Base-by-base conservation (phyloP, 2,888 invertebrate genomes). In the Hydriomena furcata region DNA sequence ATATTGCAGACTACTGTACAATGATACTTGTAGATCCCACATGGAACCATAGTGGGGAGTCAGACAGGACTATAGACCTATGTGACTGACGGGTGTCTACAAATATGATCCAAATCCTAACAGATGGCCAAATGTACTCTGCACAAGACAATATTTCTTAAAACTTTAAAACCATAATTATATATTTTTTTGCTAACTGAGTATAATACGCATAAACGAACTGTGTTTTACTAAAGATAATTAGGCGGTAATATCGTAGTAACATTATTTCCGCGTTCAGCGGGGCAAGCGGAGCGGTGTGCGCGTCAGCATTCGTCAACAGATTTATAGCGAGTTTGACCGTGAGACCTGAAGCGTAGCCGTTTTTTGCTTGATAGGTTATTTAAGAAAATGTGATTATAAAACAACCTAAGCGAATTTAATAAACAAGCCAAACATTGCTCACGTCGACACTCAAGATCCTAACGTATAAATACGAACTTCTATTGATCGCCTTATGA, bases 331-430 rank as follows among this genome's bases (percentile, higher is more conserved):
- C 84, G 70, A 77, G 81, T 83, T 84, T 85, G 88, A 79, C 89
- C 88, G 83, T 88, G 90, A 89, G 88, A 86, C 71, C 73, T 79
- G 75, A 82, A 83, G 76, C 82, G 82, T 82, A 68, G 79, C 82
- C 76, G 75, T 82, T 87, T 85, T 85, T 85, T 85, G 79, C 79
- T 73, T 86, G 84, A 89, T 86, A 85, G 73, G 76, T 82, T 84
- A 86, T 87, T 85, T 88, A 88, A 89, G 82, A 85, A 87, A 87
- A 87, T 89, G 80, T 82, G 66, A 79, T 79, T 79, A 76, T 82
- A 81, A 82, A 83, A 83, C 68, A 82, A 77, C 76, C 71, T 52
- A 76, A 78, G 66, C 78, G 76, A 77, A 81, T 79, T 75, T 71
- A 71, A 69, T 67, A 73, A 78, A 73, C 68, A 62, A 68, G 72